phyloP scores from a whole-genome alignment of 2,113 vertebrate genomes.

The Pteruthius melanotis region DNA sequence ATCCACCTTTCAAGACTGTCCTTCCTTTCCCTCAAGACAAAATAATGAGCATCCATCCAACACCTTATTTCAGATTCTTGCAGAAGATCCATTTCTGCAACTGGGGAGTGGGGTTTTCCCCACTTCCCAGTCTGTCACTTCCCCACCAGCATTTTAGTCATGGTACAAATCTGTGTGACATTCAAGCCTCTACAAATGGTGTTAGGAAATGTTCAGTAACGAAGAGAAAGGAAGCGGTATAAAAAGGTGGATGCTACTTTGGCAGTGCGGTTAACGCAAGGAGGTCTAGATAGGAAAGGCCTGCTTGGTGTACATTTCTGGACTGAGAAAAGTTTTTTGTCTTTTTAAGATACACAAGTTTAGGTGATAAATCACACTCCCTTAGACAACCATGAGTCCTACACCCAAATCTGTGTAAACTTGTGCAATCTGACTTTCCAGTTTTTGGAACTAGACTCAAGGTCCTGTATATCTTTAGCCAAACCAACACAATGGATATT shows the following conservation, averaged over 20 bases:
- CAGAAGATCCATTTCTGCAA: background rate
- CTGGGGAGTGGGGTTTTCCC: background rate
- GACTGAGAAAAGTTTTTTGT: background rate
- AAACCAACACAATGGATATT: background rate
- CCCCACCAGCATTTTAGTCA: background rate
- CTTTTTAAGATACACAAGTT: background rate
- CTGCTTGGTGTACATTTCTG: background rate
- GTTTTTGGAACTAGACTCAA: background rate
- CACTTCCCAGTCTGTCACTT: background rate
- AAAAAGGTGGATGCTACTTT: background rate
- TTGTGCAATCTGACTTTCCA: background rate
- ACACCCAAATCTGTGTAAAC: background rate
- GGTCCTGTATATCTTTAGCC: background rate
- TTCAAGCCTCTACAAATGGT: background rate
- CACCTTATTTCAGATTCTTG: background rate
- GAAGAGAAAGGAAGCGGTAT: background rate
- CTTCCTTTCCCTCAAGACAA: background rate
- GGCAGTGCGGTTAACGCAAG: rapidly evolving
- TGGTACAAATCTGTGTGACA: background rate
- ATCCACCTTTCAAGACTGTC: background rate
- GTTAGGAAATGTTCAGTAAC: background rate
- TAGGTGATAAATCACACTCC: background rate
- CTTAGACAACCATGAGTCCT: background rate
- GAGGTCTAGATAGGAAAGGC: background rate
- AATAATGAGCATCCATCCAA: background rate